Evolutionary conservation across 1,140 invertebrate genomes (phyloP).

Genomic region (Tetranychus urticae): DNA sequence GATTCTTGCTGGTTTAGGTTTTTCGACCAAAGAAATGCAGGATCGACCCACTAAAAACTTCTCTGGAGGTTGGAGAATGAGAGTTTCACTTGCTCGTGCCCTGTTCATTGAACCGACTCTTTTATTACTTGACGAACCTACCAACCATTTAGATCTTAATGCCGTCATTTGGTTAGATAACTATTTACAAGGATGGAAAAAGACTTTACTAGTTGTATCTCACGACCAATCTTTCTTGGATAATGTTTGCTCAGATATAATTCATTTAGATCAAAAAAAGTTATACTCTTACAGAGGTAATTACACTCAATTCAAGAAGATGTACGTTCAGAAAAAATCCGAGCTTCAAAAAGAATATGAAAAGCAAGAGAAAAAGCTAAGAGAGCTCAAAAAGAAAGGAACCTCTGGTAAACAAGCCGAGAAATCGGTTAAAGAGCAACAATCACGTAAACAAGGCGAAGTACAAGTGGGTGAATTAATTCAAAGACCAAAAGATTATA

Average conservation of each 20-base stretch:
- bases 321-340: conserved; percentile 82
- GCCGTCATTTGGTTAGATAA: conserved; percentile 99
- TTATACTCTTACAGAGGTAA: conserved; percentile 94
- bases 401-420: conserved; percentile 76
- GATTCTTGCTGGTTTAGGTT: conserved; percentile 90
- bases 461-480: conserved; percentile 40
- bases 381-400: conserved; percentile 78
- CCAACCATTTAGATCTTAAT: conserved; percentile 64
- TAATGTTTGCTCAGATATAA: conserved; percentile 95
- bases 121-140: conserved; percentile 84
- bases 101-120: conserved; percentile 68
- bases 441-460: conserved; percentile 84
- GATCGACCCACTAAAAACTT: conserved; percentile 78
- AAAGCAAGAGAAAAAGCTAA: conserved; percentile 85
- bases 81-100: conserved; percentile 64
- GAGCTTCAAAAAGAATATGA: conserved; percentile 94
- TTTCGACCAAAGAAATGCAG: conserved; percentile 69
- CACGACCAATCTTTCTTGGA: conserved; percentile 99
- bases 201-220: conserved; percentile 86
- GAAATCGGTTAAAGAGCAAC: conserved; percentile 32
- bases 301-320: conserved; percentile 88
- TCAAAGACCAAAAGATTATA: conserved; percentile 23
- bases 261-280: conserved; percentile 84
- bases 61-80: conserved; percentile 96
- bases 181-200: conserved; percentile 86